Conservation (phyloP, 2,113 vertebrate genomes). For the Hemiscyllium ocellatum region DNA sequence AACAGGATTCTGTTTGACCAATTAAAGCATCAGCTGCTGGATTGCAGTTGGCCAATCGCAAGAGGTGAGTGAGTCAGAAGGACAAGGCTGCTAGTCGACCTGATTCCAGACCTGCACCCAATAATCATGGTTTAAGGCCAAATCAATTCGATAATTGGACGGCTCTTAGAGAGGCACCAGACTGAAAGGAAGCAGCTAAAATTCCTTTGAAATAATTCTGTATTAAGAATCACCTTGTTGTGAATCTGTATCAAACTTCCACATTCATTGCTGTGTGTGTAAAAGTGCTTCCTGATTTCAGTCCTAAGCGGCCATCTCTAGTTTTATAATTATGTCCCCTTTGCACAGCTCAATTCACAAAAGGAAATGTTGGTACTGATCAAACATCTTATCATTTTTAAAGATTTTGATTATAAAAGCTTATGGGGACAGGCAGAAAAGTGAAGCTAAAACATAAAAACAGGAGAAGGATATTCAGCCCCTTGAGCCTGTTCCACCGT, state of each 20-base stretch:
- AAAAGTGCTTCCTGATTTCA: not conserved
- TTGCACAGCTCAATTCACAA: not conserved
- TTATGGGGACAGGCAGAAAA: not conserved
- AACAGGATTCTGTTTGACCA: constrained; percentile 69
- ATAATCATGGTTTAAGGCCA: not conserved
- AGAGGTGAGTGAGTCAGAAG: not conserved
- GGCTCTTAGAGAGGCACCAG: not conserved
- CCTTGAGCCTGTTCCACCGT: too few relatives aligned
- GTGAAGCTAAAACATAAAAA: not conserved
- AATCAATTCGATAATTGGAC: not conserved
- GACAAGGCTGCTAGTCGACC: not conserved
- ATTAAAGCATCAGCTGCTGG: constrained; percentile 56
- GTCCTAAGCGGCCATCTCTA: not conserved
- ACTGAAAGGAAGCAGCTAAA: not conserved
- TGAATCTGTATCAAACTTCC: not conserved
- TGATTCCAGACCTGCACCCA: not conserved
- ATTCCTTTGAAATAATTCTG: not conserved
- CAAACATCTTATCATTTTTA: not conserved
- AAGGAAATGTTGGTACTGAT: not conserved
- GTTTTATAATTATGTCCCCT: not conserved
- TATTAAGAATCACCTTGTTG: not conserved
- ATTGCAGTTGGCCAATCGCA: constrained; percentile 56
- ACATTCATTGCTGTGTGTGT: too few relatives aligned
- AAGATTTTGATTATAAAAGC: not conserved
- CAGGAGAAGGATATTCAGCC: too few relatives aligned